These are phyloP conservation scores for Macrosteles quadrilineatus DNA, from an alignment of 1,140 invertebrate genomes.

Conservation along the genomic window DNA sequence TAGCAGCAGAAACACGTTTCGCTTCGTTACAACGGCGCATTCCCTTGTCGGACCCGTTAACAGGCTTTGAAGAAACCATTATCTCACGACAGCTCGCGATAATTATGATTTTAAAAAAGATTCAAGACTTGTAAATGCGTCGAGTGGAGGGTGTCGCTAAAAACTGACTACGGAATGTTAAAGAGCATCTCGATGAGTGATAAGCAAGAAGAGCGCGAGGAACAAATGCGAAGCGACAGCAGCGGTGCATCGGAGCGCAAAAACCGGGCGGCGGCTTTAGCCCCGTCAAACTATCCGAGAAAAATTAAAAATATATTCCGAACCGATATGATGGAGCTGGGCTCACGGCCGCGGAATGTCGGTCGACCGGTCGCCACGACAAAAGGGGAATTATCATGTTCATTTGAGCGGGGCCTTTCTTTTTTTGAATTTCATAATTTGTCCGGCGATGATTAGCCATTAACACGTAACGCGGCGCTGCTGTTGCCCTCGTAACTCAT, in stretches of 20 bases:
- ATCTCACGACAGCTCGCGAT: too few relatives aligned
- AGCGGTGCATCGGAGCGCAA: slow-evolving; percentile 8
- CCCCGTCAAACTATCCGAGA: slow-evolving; percentile 19
- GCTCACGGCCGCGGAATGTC: too few relatives aligned
- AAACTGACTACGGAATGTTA: slow-evolving; percentile 6
- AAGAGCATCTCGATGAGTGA: slow-evolving; percentile 8
- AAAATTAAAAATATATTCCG: slow-evolving; percentile 26
- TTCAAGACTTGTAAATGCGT: not conserved
- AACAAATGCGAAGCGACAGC: slow-evolving; percentile 8
- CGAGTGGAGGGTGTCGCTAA: slow-evolving; percentile 9
- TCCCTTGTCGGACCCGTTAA: too few relatives aligned
- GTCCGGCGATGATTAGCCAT: slow-evolving; percentile 1
- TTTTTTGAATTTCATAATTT: slow-evolving; percentile 12
- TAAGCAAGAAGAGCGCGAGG: slow-evolving; percentile 9
- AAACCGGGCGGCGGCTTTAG: not conserved
- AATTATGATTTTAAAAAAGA: too few relatives aligned
- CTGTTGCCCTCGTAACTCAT: slow-evolving; percentile 5
- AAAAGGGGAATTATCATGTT: slow-evolving; percentile 24
- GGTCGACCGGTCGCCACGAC: not conserved
- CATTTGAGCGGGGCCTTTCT: not conserved
- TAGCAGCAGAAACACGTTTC: not conserved
- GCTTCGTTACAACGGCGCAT: not conserved
- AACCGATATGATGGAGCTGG: not conserved
- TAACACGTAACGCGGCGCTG: not conserved
- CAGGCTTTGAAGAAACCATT: too few relatives aligned